Evolutionary conservation across 2,888 invertebrate genomes (phyloP), one percentile per base, ranked within the genome.

Genomic region (Crematogaster levior): DNA sequence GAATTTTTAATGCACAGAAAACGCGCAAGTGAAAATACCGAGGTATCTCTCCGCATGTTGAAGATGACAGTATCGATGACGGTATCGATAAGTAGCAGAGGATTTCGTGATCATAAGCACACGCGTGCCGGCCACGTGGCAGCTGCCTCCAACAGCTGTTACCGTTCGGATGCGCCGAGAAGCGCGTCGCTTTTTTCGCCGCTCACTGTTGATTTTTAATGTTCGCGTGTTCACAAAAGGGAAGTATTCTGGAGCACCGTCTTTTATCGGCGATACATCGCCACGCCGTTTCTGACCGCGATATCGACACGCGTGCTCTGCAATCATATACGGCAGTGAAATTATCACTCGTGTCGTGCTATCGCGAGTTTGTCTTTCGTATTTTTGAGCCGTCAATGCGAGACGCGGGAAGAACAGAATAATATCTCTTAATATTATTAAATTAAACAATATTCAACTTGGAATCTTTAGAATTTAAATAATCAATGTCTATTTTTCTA

Each of bases 141-240:
- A 92, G 90, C 91, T 92, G 92, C 90, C 75, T 89, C 84, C 87
- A 89, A 91, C 92, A 92, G 92, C 92, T 92, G 92, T 92, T 88
- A 81, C 86, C 86, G 86, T 86, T 86, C 86, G 85, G 90, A 91
- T 83, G 87, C 87, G 85, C 87, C 88, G 79, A 86, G 83, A 90
- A 87, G 87, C 80, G 83, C 85, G 82, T 79, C 81, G 70, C 77
- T 34, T 66, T 88, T 87, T 86, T 72, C 53, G 43, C 72, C 82
- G 48, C 84, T 84, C 56, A 74, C 81, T 83, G 89, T 77, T 79
- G 89, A 88, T 88, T 89, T 87, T 89, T 89, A 86, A 87, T 89
- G 87, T 85, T 68, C 82, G 87, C 87, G 87, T 86, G 89, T 81
- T 82, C 87, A 85, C 79, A 85, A 75, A 79, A 85, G 81, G 75